These are phyloP conservation scores for Agrotis clavis DNA, from an alignment of 2,888 invertebrate genomes.

Conservation along the genomic window DNA sequence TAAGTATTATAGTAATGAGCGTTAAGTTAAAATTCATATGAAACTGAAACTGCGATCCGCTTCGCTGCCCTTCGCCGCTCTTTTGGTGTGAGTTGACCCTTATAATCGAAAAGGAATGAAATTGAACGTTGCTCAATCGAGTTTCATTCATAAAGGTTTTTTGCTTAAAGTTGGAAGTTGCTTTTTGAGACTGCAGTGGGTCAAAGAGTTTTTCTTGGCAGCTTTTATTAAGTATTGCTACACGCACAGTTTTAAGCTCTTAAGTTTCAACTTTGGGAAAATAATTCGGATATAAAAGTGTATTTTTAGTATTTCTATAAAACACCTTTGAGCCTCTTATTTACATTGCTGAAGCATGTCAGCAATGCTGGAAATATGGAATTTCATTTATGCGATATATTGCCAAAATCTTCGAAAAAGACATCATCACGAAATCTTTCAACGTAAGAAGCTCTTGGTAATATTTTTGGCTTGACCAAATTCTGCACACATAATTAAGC, in stretches of 20 bases:
- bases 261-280: not conserved
- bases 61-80: too few relatives aligned
- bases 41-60: too few relatives aligned
- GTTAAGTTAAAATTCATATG: too few relatives aligned
- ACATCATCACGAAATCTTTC: not conserved
- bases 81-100: too few relatives aligned
- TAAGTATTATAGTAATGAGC: too few relatives aligned
- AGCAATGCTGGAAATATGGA: too few relatives aligned
- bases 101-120: constrained; percentile 47
- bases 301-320: too few relatives aligned
- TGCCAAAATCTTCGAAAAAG: too few relatives aligned
- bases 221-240: not conserved
- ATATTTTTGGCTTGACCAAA: not conserved
- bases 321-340: too few relatives aligned
- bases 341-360: too few relatives aligned
- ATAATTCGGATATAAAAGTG: not conserved
- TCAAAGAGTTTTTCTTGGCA: constrained; percentile 55
- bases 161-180: constrained; percentile 38
- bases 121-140: constrained; percentile 42
- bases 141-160: constrained; percentile 46
- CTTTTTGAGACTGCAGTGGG: constrained; percentile 45
- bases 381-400: too few relatives aligned
- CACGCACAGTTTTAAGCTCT: not conserved
- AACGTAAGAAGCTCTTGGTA: not conserved
- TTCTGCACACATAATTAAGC: not conserved